Evolutionary conservation across 2,113 vertebrate species (phyloP), one percentile per base, ranked within the genome.

Genomic region (Delphinus delphis): DNA sequence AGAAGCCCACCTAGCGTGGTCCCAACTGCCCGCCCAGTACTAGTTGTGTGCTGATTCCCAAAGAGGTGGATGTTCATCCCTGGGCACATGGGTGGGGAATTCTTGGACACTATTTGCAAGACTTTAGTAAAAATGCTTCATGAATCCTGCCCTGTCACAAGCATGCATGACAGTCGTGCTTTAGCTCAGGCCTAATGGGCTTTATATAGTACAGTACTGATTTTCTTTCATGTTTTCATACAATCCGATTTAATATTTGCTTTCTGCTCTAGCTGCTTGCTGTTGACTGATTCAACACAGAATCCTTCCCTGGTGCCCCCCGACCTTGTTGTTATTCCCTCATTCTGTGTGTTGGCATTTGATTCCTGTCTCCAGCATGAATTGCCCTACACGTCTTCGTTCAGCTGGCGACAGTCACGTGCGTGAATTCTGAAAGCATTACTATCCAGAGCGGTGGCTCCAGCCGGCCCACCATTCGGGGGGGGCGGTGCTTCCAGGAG

Each of bases 221-320:
- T 98, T 98, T 60, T 28, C 95, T 97, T 97, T 91, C 95, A 82
- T 83, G 85, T 96, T 97, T 97, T 98, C 97, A 97, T 95, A 89
- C 41, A 97, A 95, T 62, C 93, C 14, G 28, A 96, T 98, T 97
- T 97, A 93, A 86, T 97, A 95, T 96, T 98, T 97, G 97, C 97
- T 97, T 95, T 96, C 93, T 97, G 88, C 96, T 92, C 79, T 0
- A 0, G 87, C 96, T 93, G 96, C 21, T 0, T 50, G 93, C 63
- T 79, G 77, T 80, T 97, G 97, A 98, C 96, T 93, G 96, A 97
- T 97, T 97, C 97, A 96, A 87, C 97, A 97, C 96, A 95, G 92
- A 98, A 92, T 97, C 95, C 79, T 97, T 95, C 94, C 97, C 96
- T 76, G 44, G 96, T 96, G 88, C 97, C 97, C 96, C 92, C 41